phyloP scores from a whole-genome alignment of 2,113 vertebrate genomes.

The Circaetus cinerascens region DNA sequence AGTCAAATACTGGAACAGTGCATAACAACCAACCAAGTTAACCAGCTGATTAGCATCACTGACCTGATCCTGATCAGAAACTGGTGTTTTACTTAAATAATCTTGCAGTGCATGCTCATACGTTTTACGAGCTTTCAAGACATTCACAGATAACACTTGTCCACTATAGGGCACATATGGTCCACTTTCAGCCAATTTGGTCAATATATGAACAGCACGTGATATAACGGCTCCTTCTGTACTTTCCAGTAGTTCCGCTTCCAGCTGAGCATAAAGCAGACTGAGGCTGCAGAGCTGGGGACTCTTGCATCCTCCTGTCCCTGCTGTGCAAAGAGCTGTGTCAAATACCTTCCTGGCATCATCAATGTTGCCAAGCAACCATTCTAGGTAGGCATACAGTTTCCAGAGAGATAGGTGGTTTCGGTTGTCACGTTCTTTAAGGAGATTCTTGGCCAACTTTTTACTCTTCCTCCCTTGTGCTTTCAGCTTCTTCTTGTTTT shows the following conservation, averaged over 20 bases:
- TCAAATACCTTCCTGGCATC: constrained; percentile 92
- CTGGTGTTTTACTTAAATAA: constrained; percentile 31
- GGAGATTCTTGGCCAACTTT: constrained; percentile 86
- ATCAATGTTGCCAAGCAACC: constrained; percentile 88
- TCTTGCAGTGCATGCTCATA: constrained; percentile 80
- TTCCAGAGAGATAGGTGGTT: constrained; percentile 85
- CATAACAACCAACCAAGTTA: constrained; percentile 81
- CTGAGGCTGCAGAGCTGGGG: constrained; percentile 80
- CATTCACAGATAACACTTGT: constrained; percentile 70
- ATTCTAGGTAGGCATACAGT: constrained; percentile 91
- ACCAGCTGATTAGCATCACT: constrained; percentile 21
- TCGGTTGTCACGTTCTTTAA: constrained; percentile 89
- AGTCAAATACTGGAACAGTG: constrained; percentile 94
- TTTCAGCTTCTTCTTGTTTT: constrained; percentile 86
- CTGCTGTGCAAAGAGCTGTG: constrained; percentile 73
- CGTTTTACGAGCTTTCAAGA: constrained; percentile 87
- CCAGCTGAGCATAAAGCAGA: constrained; percentile 88
- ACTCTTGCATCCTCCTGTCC: constrained; percentile 70
- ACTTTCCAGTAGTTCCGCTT: constrained; percentile 70
- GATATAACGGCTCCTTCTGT: constrained; percentile 28
- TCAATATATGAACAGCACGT: constrained; percentile 80
- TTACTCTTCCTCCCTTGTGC: constrained; percentile 89
- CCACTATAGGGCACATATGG: constrained; percentile 64
- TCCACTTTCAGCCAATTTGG: constrained; percentile 76
- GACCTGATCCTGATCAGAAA: neutral